Base-by-base conservation (phyloP, 2,888 invertebrate species). In the Caenorhabditis sinica region DNA sequence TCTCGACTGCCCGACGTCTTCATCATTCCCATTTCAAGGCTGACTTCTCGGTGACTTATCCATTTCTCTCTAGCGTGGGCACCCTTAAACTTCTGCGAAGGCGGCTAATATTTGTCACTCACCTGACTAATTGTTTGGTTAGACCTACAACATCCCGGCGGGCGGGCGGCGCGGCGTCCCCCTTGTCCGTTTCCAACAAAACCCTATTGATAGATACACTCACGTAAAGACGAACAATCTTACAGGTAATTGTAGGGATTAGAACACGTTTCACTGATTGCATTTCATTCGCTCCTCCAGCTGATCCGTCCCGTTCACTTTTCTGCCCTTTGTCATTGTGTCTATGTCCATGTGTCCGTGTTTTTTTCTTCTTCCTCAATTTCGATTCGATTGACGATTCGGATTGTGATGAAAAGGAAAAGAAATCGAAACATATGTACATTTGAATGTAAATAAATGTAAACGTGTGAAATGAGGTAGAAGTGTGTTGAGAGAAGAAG, bases 391-490 rank as follows among this genome's bases (percentile, higher is more conserved):
- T 28, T 30, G 20, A 49, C 49, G 11, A 49, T 49, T 49, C 13
- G 40, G 40, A 40, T 40, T 36, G 33, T 36, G 33, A 25, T 58
- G 43, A 13, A 17, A 65, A 30, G 71, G 33, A 20, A 72, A 73
- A 36, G 61, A 61, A 73, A 61, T 72, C 69, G 61, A 77, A 66
- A 69, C 66, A 66, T 77, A 65, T 79, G 79, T 79, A 72, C 63
- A 79, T 79, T 71, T 65, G 71, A 82, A 82, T 82, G 82, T 75
- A 81, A 81, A 81, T 81, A 81, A 81, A 81, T 81, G 81, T 81
- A 81, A 81, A 81, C 68, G 81, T 74, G 81, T 81, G 81, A 81
- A 82, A 82, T 82, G 82, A 82, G 82, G 82, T 82, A 82, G 82
- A 82, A 82, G 69, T 74, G 60, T 61, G 81, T 61, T 45, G 63